Conservation (phyloP, 1,140 invertebrate genomes). For the Nephotettix cincticeps region DNA sequence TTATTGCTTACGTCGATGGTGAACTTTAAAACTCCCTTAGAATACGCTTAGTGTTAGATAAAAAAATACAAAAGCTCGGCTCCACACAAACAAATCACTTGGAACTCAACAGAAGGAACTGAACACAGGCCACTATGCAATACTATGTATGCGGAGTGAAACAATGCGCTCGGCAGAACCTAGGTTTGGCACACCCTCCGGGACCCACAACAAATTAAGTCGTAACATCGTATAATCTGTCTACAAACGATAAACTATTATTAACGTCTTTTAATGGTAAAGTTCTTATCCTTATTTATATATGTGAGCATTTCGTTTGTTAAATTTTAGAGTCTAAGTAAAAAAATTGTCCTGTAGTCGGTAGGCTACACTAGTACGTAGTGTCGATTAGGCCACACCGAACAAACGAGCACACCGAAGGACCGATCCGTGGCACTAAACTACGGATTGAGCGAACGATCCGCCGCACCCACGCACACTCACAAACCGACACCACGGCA, state of each 20-base stretch:
- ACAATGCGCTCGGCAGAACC: not conserved
- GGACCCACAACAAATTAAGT: constrained; percentile 11
- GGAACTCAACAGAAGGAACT: not conserved
- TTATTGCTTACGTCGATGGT: not conserved
- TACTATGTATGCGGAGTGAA: constrained; percentile 4
- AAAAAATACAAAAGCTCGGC: not conserved
- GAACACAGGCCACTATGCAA: not conserved
- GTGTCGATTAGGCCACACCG: not conserved
- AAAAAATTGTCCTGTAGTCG: constrained; percentile 22
- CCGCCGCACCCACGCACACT: not conserved
- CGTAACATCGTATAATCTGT: constrained; percentile 24
- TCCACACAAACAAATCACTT: not conserved
- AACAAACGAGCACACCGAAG: not conserved
- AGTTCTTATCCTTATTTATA: constrained; percentile 8
- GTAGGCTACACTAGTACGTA: not conserved
- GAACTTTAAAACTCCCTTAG: constrained; percentile 13
- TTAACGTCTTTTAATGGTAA: constrained; percentile 1
- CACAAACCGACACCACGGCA: not conserved
- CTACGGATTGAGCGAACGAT: constrained; percentile 12
- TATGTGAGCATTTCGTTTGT: constrained; percentile 24
- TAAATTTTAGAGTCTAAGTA: constrained; percentile 21
- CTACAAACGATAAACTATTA: constrained; percentile 26
- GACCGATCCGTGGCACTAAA: not conserved
- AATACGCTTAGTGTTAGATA: not conserved
- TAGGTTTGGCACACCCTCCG: not conserved